Base-by-base conservation (phyloP, 2,888 invertebrate genomes). In the Agonopterix heracliana region DNA sequence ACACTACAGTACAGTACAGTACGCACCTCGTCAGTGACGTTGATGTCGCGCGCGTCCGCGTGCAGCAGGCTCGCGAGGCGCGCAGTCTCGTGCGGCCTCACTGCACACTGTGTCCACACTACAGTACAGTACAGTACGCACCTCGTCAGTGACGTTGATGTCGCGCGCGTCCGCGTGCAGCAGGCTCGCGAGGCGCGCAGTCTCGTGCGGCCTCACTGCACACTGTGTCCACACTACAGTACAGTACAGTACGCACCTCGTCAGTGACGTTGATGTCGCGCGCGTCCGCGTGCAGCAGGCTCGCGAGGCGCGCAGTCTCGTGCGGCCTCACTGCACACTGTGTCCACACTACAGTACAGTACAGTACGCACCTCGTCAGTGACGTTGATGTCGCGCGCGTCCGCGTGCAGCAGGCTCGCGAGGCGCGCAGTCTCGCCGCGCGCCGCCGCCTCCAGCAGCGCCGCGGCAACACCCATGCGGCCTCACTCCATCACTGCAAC, bases 341-440 rank as follows among this genome's bases (percentile, higher is more conserved):
- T 0, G 67, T 71, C 60, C 67, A 64, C 5, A 48, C 8, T 26
- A 26, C 26, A 26, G 26, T 26, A 17, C 26, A 26, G 26, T 26
- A 17, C 4, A 2, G 14, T 43, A n/a, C 36, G 8, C 81, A 94
- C 92, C 75, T 92, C 93, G 75, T 97, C 96, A 61, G 93, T 92
- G 53, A 90, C 90, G 75, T 95, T 92, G 61, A 93, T 90, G 60
- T 91, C 90, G 41, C 92, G 91, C 11, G 92, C 91, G 66, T 92
- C 90, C 56, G 93, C 91, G 57, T 93, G 82, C 66, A 96, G 89
- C 57, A 94, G 78, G 61, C 91, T 89, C 55, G 94, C 92, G 61
- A 94, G 92, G 62, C 94, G 93, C 66, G 92, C 89, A 78, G 95
- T 94, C 60, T 96, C 96, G 74, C 95, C 95, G 63, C 95, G 93